Base-by-base conservation (phyloP, 2,113 vertebrate genomes). In the Prietella phreatophila region DNA sequence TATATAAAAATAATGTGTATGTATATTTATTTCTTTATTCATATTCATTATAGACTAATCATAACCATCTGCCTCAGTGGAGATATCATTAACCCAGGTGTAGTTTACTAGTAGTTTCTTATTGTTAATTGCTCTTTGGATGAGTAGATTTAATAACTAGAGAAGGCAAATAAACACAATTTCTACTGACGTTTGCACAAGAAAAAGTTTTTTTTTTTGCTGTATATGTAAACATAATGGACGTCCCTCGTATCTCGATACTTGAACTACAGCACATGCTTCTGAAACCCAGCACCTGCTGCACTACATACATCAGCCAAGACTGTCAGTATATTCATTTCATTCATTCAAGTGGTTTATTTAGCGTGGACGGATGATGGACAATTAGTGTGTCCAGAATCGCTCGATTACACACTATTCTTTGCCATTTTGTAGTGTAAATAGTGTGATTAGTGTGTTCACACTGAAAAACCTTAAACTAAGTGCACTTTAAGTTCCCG, bases 281-380 rank as follows among this genome's bases (percentile, higher is more conserved):
- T 73, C 69, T 73, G 69, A 39, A 73, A 73, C 69, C 69, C 19
- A 73, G 33, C 69, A 73, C 69, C 65, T 71, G 30, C 65, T 69
- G 30, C 22, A 33, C 65, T 69, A 33, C 65, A 33, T 69, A 33
- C 65, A 69, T 33, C 65, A 69, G 65, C 14, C 30, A 69, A 15
- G 65, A 15, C 67, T 30, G n/a, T 69, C 3, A 69, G 30, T 17
- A 33, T 1, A 33, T 14, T 69, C 13, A 33, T 30, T 69, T 42
- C 39, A 42, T 42, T 42, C 39, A 33, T 69, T 69, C 15, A 17
- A 56, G 30, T 33, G 63, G 27, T 13, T 30, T 67, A 30, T 30
- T n/a, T 13, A 67, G n/a, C 11, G 4, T 67, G 65, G 13, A 69
- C n/a, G 17, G 19, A 58, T 58, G 19, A 58, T 20, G 20, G 55